A percentile compares a stretch with the other conserved stretches of the same genome.
phyloP scores from a whole-genome alignment of 1,140 invertebrate genomes.

The Neomicropteryx cornuta region DNA sequence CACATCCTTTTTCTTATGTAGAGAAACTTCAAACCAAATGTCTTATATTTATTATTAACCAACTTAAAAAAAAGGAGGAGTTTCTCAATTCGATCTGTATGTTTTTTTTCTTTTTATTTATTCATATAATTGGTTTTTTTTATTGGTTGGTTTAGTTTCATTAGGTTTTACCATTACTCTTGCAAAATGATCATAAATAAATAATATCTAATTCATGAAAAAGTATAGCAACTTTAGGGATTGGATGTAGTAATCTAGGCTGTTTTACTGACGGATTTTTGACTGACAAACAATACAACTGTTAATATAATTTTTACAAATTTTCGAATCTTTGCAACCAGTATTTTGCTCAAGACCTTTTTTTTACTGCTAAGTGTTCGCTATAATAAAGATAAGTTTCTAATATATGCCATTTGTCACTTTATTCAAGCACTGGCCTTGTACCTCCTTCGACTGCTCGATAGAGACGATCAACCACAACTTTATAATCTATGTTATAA shows the following conservation, averaged over 20 bases:
- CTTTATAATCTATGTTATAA: neutral
- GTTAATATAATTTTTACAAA: conserved; percentile 5
- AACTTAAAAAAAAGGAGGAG: too few relatives aligned
- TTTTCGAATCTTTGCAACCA: conserved; percentile 5
- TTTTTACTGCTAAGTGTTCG: conserved; percentile 4
- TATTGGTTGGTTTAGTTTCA: too few relatives aligned
- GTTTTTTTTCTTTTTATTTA: too few relatives aligned
- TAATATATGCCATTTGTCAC: conserved; percentile 3
- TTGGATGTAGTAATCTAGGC: conserved; percentile 13
- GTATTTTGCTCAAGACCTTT: conserved; percentile 6
- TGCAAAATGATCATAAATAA: conserved; percentile 14
- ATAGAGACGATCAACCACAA: conserved; percentile 1
- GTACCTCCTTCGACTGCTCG: neutral
- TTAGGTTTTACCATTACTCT: conserved; percentile 4
- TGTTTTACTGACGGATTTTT: conserved; percentile 12
- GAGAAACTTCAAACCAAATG: too few relatives aligned
- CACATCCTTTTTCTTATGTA: too few relatives aligned
- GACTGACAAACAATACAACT: conserved; percentile 5
- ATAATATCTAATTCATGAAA: conserved; percentile 14
- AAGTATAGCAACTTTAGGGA: conserved; percentile 7
- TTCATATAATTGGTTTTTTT: conserved; percentile 9
- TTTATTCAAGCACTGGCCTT: conserved; percentile 1
- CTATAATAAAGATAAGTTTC: conserved; percentile 3
- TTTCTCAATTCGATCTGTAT: too few relatives aligned
- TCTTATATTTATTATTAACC: too few relatives aligned